Percentiles rank a stretch among this genome's conserved stretches.
phyloP scores from a whole-genome alignment of 2,888 invertebrate species.

The Dynastes tityus region DNA sequence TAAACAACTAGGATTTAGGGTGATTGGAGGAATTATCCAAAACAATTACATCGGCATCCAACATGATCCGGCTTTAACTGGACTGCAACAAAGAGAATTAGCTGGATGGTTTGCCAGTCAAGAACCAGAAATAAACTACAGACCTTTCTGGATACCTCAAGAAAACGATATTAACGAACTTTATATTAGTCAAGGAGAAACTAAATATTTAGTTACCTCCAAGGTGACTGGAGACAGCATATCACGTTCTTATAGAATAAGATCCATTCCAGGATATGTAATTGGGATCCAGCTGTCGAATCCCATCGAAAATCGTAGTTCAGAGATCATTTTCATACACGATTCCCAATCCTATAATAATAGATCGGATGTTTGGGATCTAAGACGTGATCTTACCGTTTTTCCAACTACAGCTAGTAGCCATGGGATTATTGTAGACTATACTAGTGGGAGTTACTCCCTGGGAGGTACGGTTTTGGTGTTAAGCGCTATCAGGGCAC shows the following conservation, averaged over 20 bases:
- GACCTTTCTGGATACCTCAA: conserved; percentile 82
- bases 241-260: conserved; percentile 75
- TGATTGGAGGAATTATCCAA: conserved; percentile 84
- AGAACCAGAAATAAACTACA: conserved; percentile 83
- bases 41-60: conserved; percentile 93
- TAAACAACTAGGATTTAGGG: conserved; percentile 88
- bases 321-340: conserved; percentile 86
- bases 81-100: conserved; percentile 89
- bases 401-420: conserved; percentile 93
- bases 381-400: conserved; percentile 87
- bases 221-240: conserved; percentile 75
- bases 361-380: conserved; percentile 81
- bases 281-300: conserved; percentile 92
- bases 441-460: conserved; percentile 84
- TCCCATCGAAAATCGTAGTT: conserved; percentile 90
- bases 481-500: conserved; percentile 82
- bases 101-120: conserved; percentile 90
- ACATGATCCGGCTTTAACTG: conserved; percentile 91
- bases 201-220: conserved; percentile 86
- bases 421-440: conserved; percentile 85
- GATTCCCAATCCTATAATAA: conserved; percentile 82
- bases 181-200: conserved; percentile 81
- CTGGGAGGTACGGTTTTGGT: conserved; percentile 88
- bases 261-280: conserved; percentile 87
- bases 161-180: conserved; percentile 73